Evolutionary conservation across 2,888 invertebrate genomes (phyloP).

Genomic region (Podotricha telesiphe): DNA sequence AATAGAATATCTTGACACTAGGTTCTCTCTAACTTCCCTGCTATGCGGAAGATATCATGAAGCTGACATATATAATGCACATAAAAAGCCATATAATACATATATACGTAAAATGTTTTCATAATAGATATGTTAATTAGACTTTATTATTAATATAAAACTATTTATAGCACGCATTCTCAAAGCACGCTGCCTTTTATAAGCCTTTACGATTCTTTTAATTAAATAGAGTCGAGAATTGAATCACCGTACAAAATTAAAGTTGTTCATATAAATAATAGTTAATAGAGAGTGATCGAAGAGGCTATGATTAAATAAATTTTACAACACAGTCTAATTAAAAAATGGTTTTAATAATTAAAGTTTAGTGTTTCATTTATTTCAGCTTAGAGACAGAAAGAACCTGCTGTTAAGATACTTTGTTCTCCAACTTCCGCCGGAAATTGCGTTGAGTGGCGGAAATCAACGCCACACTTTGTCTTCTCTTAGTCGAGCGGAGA

Average conservation of each 20-base stretch:
- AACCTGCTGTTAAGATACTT: no score
- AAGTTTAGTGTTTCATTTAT: background rate
- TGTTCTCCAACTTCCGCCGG: no score
- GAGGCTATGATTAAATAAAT: conserved; percentile 34
- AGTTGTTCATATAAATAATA: conserved; percentile 25
- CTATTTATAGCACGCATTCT: conserved; percentile 1
- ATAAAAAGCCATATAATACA: no score
- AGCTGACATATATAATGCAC: no score
- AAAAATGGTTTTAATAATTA: background rate
- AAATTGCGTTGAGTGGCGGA: no score
- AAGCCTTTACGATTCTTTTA: conserved; percentile 10
- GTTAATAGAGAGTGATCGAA: conserved; percentile 20
- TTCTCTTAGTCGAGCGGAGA: no score
- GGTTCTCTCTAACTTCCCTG: no score
- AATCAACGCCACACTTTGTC: no score
- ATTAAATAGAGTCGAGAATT: conserved; percentile 13
- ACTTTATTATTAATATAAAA: conserved; percentile 3
- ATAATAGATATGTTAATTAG: background rate
- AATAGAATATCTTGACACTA: no score
- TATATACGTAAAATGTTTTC: background rate
- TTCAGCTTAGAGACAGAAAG: no score
- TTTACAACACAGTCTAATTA: conserved; percentile 27
- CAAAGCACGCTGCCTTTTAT: background rate
- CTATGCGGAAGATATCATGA: no score
- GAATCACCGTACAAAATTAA: conserved; percentile 12